Conservation (phyloP, 2,888 invertebrate species). For the Stratiomys singularior region DNA sequence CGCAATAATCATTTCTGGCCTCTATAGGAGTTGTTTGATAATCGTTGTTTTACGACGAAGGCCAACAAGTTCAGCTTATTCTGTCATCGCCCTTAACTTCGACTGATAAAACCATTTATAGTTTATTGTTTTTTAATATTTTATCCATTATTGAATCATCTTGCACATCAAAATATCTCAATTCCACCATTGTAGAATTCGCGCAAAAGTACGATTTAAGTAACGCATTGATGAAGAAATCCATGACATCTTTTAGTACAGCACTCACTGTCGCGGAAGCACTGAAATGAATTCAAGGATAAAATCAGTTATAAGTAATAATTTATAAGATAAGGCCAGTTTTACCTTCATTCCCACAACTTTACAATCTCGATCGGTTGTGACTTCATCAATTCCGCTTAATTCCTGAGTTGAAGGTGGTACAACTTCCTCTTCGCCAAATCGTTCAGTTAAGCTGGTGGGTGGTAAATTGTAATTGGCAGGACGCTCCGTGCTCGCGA, state of each 20-base stretch:
- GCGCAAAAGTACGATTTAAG: too few relatives aligned
- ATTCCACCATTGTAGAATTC: too few relatives aligned
- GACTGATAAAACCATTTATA: too few relatives aligned
- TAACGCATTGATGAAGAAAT: conserved; percentile 62
- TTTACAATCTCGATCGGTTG: conserved; percentile 17
- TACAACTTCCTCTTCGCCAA: conserved; percentile 22
- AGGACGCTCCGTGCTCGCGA: conserved; percentile 41
- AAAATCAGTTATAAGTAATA: not conserved
- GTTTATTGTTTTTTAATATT: too few relatives aligned
- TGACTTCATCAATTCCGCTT: not conserved
- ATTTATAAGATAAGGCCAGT: too few relatives aligned
- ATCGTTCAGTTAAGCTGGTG: conserved; percentile 22
- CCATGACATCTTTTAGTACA: conserved; percentile 60
- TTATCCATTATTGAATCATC: too few relatives aligned
- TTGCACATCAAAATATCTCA: too few relatives aligned
- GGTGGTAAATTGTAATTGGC: conserved; percentile 30
- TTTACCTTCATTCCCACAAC: conserved; percentile 47
- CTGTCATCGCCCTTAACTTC: too few relatives aligned
- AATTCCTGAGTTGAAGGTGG: not conserved
- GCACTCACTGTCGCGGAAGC: conserved; percentile 58
- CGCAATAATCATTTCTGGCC: too few relatives aligned
- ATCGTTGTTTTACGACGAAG: too few relatives aligned
- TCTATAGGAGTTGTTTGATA: too few relatives aligned
- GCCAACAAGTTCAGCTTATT: too few relatives aligned
- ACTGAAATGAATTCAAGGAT: conserved; percentile 55